Percentiles rank a stretch among this genome's conserved stretches.
Conservation (phyloP, 2,797 vertebrate species). For the Pseudocheirus occidentalis region DNA sequence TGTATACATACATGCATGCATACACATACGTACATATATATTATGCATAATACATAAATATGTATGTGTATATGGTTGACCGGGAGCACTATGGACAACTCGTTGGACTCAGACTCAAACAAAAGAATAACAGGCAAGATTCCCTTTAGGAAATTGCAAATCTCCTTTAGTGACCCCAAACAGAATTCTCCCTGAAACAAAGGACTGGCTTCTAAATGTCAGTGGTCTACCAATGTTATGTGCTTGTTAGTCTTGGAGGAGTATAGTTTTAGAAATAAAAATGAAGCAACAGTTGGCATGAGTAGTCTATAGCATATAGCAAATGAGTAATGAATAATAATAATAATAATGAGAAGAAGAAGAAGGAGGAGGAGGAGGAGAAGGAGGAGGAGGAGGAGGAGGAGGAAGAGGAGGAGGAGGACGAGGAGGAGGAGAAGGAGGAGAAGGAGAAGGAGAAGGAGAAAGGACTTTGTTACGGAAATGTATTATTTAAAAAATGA, state of each 20-base stretch:
- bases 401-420: too few relatives aligned
- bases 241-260: neutral
- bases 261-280: neutral
- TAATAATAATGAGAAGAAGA: too few relatives aligned
- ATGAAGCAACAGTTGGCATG: neutral
- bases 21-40: neutral
- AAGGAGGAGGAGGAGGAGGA: too few relatives aligned
- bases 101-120: neutral
- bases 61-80: neutral
- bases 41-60: neutral
- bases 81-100: neutral
- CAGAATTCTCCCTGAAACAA: neutral
- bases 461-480: neutral
- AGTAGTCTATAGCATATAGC: neutral
- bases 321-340: neutral
- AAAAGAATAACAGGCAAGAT: neutral
- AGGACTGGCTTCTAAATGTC: neutral
- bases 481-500: neutral
- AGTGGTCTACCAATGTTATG: neutral
- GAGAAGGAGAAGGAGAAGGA: too few relatives aligned
- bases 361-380: neutral
- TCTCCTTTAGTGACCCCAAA: neutral
- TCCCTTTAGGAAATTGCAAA: neutral
- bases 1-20: neutral
- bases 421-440: too few relatives aligned